Conservation (phyloP, 2,113 vertebrate genomes). For the Centropus bengalensis region DNA sequence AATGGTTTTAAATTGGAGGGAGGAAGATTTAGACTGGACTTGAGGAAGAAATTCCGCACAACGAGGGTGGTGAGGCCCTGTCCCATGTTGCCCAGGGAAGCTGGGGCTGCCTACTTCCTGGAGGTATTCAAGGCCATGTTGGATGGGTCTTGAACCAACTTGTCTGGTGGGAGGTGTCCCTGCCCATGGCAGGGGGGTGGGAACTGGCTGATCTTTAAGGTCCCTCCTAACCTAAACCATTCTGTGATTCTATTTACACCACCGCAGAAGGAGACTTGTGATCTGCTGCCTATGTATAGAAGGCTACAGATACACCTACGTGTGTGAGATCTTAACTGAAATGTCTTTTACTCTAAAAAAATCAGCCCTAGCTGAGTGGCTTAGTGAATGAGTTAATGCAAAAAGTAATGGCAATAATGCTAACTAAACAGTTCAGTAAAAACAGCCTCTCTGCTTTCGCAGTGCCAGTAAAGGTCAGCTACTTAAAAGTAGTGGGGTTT, state of each 20-base stretch:
- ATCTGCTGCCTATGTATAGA: background rate
- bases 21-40: no score
- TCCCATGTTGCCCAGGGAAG: no score
- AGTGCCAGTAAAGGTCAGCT: slow-evolving; percentile 42
- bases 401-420: slow-evolving; percentile 40
- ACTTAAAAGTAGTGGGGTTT: slow-evolving; percentile 40
- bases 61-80: no score
- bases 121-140: no score
- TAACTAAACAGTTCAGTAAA: slow-evolving; percentile 33
- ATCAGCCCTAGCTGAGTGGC: background rate
- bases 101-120: no score
- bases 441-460: slow-evolving; percentile 39
- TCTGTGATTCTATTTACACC: background rate
- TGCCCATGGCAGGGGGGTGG: no score
- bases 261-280: background rate
- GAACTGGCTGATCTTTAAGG: no score
- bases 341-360: background rate
- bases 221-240: no score
- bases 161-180: no score
- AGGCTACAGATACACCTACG: background rate
- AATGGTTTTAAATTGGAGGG: no score
- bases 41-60: no score
- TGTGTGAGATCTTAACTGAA: slow-evolving; percentile 29
- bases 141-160: no score
- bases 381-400: slow-evolving; percentile 34